Evolutionary conservation across 2,888 invertebrate genomes (phyloP).

Genomic region (Acanthopleura granulata): DNA sequence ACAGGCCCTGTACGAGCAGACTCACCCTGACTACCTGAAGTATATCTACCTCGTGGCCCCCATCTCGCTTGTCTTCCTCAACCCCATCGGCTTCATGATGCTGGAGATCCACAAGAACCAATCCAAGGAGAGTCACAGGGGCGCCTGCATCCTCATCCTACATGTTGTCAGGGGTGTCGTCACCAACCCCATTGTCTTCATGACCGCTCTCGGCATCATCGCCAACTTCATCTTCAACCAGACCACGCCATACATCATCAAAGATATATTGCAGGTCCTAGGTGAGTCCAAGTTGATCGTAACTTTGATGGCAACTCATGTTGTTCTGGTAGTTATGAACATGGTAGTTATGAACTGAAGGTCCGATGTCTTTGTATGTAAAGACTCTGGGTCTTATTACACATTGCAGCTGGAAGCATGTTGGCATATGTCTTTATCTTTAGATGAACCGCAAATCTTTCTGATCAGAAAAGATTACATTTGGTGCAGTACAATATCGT

Average conservation of each 20-base stretch:
- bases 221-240: constrained; percentile 87
- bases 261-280: constrained; percentile 77
- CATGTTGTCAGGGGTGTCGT: constrained; percentile 73
- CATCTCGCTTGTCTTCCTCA: constrained; percentile 90
- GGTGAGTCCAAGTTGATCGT: too few relatives aligned
- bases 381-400: too few relatives aligned
- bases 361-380: too few relatives aligned
- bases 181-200: constrained; percentile 89
- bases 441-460: too few relatives aligned
- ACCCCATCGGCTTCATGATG: constrained; percentile 90
- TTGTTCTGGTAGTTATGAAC: too few relatives aligned
- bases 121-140: constrained; percentile 24
- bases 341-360: too few relatives aligned
- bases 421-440: too few relatives aligned
- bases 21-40: constrained; percentile 90
- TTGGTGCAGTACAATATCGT: too few relatives aligned
- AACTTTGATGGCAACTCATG: too few relatives aligned
- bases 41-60: constrained; percentile 95
- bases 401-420: too few relatives aligned
- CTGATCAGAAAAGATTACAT: too few relatives aligned
- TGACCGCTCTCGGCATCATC: constrained; percentile 91
- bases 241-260: constrained; percentile 81
- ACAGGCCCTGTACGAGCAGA: constrained; percentile 84
- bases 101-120: constrained; percentile 84
- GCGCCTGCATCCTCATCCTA: constrained; percentile 30